Percentiles rank a stretch among this genome's conserved stretches.
phyloP scores from a whole-genome alignment of 2,797 vertebrate species.

The Chelonia mydas region DNA sequence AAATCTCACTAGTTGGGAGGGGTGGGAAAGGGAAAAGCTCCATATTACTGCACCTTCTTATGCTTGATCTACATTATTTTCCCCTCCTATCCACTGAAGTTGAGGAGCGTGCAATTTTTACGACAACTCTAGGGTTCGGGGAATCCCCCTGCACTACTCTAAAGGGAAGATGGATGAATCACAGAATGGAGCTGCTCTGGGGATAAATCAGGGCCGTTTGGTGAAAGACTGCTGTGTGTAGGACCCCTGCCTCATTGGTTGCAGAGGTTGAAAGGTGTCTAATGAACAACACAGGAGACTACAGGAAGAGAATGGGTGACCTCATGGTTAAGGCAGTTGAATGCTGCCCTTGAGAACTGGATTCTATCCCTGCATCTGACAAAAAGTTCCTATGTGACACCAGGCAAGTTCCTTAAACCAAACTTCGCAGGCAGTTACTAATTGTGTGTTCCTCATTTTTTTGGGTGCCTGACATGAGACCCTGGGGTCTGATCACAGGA shows the following conservation, averaged over 20 bases:
- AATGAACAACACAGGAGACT: background rate
- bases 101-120: background rate
- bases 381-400: background rate
- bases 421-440: background rate
- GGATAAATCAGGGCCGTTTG: background rate
- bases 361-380: too few relatives aligned
- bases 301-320: background rate
- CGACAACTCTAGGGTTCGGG: background rate
- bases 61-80: background rate
- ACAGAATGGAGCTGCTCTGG: background rate
- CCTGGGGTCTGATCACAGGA: background rate
- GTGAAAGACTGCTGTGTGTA: too few relatives aligned
- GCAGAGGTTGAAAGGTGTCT: background rate
- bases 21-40: background rate
- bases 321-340: background rate
- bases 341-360: background rate
- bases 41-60: background rate
- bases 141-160: background rate
- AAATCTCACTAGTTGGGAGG: too few relatives aligned
- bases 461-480: background rate
- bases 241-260: background rate
- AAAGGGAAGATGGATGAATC: background rate
- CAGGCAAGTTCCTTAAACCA: background rate
- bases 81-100: background rate
- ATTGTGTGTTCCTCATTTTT: background rate